A percentile compares a stretch with the other conserved stretches of the same genome.
Conservation (phyloP, 2,888 invertebrate genomes). For the Drosophila lacicola region DNA sequence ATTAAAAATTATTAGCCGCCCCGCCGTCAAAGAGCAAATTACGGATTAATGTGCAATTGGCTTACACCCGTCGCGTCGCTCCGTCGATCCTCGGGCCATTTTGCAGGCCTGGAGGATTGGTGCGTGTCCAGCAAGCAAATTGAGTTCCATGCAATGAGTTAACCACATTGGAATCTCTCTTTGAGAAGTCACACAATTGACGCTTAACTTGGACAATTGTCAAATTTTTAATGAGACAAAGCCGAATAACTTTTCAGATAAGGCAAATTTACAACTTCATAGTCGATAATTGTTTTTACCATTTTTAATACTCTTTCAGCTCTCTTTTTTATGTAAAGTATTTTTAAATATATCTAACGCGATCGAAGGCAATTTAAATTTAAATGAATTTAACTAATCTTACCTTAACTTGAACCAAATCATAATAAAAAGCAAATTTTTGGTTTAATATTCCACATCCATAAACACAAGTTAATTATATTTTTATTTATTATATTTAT, state of each 20-base stretch:
- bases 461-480: too few species aligned
- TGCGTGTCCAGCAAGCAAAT: conserved; percentile 64
- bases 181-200: neutral
- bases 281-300: too few species aligned
- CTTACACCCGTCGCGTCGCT: conserved; percentile 28
- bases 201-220: conserved; percentile 3
- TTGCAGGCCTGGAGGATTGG: conserved; percentile 4
- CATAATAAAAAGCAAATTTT: too few species aligned
- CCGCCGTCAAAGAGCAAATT: conserved; percentile 66
- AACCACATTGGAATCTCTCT: conserved; percentile 15
- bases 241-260: neutral
- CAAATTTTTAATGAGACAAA: neutral
- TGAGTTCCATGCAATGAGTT: conserved; percentile 19
- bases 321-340: too few species aligned
- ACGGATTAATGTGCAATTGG: conserved; percentile 75
- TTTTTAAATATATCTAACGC: too few species aligned
- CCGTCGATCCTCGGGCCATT: conserved; percentile 15
- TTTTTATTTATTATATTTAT: too few species aligned
- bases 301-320: too few species aligned
- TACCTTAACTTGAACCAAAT: too few species aligned
- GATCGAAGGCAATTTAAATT: too few species aligned
- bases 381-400: too few species aligned
- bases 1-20: conserved; percentile 77
- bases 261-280: too few species aligned
- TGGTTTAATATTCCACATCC: too few species aligned